phyloP scores from a whole-genome alignment of 2,113 vertebrate genomes.

The Hiodon alosoides region DNA sequence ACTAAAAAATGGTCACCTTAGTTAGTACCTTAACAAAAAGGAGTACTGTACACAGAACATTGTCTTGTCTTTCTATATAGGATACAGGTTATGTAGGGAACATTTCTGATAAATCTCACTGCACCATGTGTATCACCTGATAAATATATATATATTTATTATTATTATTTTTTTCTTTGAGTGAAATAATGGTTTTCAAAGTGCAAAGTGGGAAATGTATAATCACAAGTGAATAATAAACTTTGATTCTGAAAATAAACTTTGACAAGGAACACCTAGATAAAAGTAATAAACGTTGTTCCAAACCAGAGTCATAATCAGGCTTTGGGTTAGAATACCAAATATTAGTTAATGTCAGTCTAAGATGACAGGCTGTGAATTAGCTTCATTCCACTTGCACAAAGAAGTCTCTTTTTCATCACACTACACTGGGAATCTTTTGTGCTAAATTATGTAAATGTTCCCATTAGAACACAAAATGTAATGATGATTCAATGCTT shows the following conservation, averaged over 20 bases:
- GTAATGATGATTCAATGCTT: slow-evolving; percentile 2
- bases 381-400: background rate
- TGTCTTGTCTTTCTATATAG: background rate
- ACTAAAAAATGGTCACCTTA: too few relatives aligned
- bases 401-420: background rate
- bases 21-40: too few relatives aligned
- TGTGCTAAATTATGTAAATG: slow-evolving; percentile 7
- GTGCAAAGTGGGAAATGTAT: background rate
- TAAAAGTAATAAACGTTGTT: background rate
- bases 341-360: background rate
- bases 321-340: background rate
- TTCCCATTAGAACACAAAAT: slow-evolving; percentile 6
- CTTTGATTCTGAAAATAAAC: background rate
- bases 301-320: background rate
- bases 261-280: background rate
- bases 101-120: background rate
- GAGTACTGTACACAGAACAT: background rate
- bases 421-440: background rate
- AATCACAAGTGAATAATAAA: background rate
- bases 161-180: too few relatives aligned
- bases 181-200: too few relatives aligned
- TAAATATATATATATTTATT: background rate
- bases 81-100: background rate
- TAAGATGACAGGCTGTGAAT: background rate
- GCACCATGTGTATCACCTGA: slow-evolving; percentile 1